Conservation (phyloP, 2,113 vertebrate species). For the Psephotus haematonotus region DNA sequence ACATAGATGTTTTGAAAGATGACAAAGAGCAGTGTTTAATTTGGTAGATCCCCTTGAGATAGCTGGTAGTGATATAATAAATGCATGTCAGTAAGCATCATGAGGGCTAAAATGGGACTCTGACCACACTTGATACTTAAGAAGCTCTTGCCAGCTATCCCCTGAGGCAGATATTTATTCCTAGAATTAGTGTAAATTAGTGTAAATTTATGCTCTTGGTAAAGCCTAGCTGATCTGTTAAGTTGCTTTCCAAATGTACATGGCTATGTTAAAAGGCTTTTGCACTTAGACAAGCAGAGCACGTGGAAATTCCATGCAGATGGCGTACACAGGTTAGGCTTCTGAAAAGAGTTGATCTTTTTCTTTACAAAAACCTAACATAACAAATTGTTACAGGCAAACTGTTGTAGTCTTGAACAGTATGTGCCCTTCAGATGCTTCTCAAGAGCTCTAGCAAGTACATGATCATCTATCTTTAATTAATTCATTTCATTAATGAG, state of each 20-base stretch:
- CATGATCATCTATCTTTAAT: neutral
- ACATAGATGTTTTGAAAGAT: neutral
- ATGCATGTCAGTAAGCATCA: neutral
- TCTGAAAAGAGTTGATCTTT: neutral
- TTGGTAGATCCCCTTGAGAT: neutral
- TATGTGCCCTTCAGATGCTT: neutral
- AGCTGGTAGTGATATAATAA: neutral
- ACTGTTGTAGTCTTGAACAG: neutral
- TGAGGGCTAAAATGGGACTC: neutral
- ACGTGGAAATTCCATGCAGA: fast-evolving
- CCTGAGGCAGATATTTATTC: neutral
- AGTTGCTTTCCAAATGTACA: neutral
- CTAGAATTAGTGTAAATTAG: neutral
- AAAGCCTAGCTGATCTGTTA: neutral
- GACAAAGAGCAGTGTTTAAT: neutral
- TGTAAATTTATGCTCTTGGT: neutral
- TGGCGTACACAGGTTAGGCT: neutral
- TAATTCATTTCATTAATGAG: neutral
- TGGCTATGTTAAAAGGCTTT: neutral
- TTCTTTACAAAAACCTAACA: neutral
- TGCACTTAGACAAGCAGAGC: neutral
- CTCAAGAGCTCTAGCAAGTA: neutral
- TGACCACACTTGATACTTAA: neutral
- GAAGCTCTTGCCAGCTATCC: neutral
- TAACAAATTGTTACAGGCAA: neutral